Evolutionary conservation across 1,140 invertebrate species (phyloP).

Genomic region (Globodera ellingtonae): DNA sequence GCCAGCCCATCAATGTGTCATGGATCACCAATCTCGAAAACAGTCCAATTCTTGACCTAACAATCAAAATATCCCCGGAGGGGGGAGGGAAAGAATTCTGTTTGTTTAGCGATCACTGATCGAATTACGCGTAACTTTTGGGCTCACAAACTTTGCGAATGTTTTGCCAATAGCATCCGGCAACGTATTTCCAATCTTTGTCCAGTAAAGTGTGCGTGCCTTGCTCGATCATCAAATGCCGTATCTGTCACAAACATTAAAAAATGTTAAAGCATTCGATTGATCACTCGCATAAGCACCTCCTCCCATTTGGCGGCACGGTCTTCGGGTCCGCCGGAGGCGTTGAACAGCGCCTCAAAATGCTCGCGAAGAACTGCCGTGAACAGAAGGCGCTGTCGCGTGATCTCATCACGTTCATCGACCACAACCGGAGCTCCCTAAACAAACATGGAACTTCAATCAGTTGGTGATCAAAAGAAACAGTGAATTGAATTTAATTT

Average conservation of each 20-base stretch:
- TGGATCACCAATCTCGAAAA: too few species aligned
- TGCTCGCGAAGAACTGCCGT: conserved; percentile 12
- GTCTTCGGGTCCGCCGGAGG: not conserved
- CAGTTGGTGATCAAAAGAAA: too few species aligned
- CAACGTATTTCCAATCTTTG: conserved; percentile 29
- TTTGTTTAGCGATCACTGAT: too few species aligned
- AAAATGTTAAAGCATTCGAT: too few species aligned
- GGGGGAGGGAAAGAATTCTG: not conserved
- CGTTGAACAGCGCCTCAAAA: conserved; percentile 25
- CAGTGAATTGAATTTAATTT: too few species aligned
- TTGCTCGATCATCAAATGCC: conserved; percentile 18
- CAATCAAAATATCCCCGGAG: not conserved
- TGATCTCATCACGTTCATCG: conserved; percentile 22
- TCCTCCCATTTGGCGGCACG: conserved; percentile 22
- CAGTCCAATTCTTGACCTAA: not conserved
- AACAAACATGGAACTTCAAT: too few species aligned
- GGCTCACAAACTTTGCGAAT: conserved; percentile 20
- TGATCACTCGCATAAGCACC: not conserved
- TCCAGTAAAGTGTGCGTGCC: conserved; percentile 19
- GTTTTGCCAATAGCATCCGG: conserved; percentile 31
- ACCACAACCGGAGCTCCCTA: not conserved
- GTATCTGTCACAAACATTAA: not conserved
- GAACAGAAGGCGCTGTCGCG: conserved; percentile 22
- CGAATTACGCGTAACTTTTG: too few species aligned
- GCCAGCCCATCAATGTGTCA: too few species aligned